Conservation (phyloP, 1,140 invertebrate genomes). For the Tetragonula clypearis region DNA sequence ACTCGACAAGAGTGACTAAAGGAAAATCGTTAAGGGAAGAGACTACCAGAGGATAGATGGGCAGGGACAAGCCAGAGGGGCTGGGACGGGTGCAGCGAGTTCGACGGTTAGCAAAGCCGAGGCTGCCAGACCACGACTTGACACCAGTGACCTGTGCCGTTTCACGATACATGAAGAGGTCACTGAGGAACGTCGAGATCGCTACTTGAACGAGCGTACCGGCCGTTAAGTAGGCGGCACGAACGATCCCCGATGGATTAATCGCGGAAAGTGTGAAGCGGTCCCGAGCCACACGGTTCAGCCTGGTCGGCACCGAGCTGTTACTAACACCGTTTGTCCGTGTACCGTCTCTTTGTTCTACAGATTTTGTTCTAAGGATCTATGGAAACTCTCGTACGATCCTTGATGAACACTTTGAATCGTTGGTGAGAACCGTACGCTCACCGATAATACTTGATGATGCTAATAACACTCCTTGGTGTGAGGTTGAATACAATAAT, state of each 20-base stretch:
- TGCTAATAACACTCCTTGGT: too few species aligned
- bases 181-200: conserved; percentile 67
- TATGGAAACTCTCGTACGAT: not conserved
- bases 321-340: conserved; percentile 54
- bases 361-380: not conserved
- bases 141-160: conserved; percentile 72
- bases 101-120: conserved; percentile 52
- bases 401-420: too few species aligned
- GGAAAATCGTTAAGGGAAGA: conserved; percentile 7
- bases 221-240: conserved; percentile 67
- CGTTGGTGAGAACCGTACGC: not conserved
- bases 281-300: conserved; percentile 13
- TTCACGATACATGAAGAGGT: conserved; percentile 75
- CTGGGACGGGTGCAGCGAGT: conserved; percentile 20
- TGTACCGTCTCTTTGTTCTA: not conserved
- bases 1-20: not conserved
- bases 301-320: conserved; percentile 60
- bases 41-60: not conserved
- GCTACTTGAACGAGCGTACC: conserved; percentile 69
- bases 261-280: conserved; percentile 72
- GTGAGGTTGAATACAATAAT: too few species aligned
- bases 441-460: too few species aligned
- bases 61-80: conserved; percentile 3
- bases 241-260: conserved; percentile 71
- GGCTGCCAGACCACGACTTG: conserved; percentile 71